A percentile compares a stretch with the other conserved stretches of the same genome.
These are phyloP conservation scores for Protophormia terraenovae DNA, from an alignment of 2,888 invertebrate species.

Conservation along the genomic window DNA sequence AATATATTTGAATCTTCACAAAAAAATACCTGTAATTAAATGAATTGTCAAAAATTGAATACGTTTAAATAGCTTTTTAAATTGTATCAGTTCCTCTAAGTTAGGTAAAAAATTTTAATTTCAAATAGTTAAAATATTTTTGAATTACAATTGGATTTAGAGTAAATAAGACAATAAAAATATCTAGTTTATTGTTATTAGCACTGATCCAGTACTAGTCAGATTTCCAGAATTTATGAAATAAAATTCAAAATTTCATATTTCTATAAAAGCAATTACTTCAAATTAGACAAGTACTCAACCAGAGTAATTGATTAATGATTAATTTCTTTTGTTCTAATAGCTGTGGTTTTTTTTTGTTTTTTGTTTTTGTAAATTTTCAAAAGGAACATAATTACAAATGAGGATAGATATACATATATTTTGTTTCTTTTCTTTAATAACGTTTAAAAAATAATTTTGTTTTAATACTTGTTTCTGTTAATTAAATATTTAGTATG, in stretches of 20 bases:
- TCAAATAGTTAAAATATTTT: not conserved
- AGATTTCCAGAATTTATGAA: too few relatives aligned
- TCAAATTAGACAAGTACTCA: too few relatives aligned
- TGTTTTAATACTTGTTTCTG: not conserved
- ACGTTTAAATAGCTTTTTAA: not conserved
- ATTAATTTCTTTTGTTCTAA: not conserved
- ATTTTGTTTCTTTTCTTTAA: conserved; percentile 19
- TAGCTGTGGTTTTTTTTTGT: conserved; percentile 13
- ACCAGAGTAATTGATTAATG: too few relatives aligned
- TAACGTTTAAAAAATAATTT: conserved; percentile 26
- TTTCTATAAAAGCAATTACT: too few relatives aligned
- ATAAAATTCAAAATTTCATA: too few relatives aligned
- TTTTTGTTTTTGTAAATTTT: conserved; percentile 38
- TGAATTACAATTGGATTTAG: not conserved
- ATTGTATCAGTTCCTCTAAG: too few relatives aligned
- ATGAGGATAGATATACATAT: conserved; percentile 75
- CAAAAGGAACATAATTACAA: conserved; percentile 80
- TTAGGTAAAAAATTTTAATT: not conserved
- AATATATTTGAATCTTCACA: too few relatives aligned
- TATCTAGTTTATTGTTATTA: too few relatives aligned
- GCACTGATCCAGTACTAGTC: too few relatives aligned
- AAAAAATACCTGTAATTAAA: too few relatives aligned
- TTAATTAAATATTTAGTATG: conserved; percentile 8
- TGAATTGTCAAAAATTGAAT: not conserved
- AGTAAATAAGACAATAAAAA: not conserved